phyloP scores from a whole-genome alignment of 2,888 invertebrate genomes.

The Eumacrocentrus americanus region DNA sequence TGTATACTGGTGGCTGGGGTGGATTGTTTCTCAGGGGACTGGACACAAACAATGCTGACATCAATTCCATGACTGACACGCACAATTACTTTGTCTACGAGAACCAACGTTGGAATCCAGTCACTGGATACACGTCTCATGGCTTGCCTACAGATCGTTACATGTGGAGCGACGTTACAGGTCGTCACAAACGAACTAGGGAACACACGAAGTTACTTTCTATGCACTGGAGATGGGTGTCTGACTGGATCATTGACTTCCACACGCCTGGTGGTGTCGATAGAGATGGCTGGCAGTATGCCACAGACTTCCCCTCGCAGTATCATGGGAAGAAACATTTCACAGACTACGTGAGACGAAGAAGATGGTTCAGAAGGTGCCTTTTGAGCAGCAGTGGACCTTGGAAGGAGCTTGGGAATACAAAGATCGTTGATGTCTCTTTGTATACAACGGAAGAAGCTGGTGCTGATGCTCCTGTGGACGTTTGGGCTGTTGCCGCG shows the following conservation, averaged over 20 bases:
- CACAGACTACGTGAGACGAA: slow-evolving; percentile 85
- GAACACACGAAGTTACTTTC: slow-evolving; percentile 86
- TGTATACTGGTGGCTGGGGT: slow-evolving; percentile 89
- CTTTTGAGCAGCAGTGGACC: slow-evolving; percentile 84
- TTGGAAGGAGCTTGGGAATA: slow-evolving; percentile 87
- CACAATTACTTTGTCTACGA: slow-evolving; percentile 90
- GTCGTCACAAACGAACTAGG: slow-evolving; percentile 81
- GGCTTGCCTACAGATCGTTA: slow-evolving; percentile 85
- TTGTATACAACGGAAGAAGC: slow-evolving; percentile 69
- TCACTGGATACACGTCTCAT: slow-evolving; percentile 85
- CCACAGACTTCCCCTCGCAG: slow-evolving; percentile 86
- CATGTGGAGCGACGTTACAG: slow-evolving; percentile 91
- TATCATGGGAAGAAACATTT: slow-evolving; percentile 86
- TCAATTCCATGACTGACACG: slow-evolving; percentile 81
- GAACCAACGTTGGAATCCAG: slow-evolving; percentile 93
- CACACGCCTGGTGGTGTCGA: slow-evolving; percentile 89
- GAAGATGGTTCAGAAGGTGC: slow-evolving; percentile 85
- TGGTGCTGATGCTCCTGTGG: slow-evolving; percentile 62
- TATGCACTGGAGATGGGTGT: slow-evolving; percentile 89
- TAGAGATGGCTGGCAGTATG: slow-evolving; percentile 94
- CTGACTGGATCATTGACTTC: slow-evolving; percentile 93
- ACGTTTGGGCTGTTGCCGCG: slow-evolving; percentile 85
- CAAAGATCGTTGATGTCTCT: slow-evolving; percentile 81
- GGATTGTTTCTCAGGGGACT: slow-evolving; percentile 77
- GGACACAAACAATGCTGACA: slow-evolving; percentile 66